Conservation (phyloP, 2,888 invertebrate genomes). For the Serripes groenlandicus region DNA sequence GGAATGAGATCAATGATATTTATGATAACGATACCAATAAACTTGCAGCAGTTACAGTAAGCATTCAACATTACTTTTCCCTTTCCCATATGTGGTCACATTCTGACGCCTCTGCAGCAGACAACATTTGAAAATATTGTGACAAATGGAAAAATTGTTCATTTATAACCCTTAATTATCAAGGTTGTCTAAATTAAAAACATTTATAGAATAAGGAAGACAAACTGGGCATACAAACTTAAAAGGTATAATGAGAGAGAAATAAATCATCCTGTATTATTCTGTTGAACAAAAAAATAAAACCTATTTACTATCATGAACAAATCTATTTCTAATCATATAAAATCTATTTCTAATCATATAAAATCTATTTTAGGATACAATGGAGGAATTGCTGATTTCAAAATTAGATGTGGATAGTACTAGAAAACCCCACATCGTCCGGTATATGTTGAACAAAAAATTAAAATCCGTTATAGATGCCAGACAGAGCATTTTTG, state of each 20-base stretch:
- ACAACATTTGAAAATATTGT: neutral
- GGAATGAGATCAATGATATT: slow-evolving; percentile 83
- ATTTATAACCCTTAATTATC: no score
- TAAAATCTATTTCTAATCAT: neutral
- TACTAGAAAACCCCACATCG: slow-evolving; percentile 85
- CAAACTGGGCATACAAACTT: no score
- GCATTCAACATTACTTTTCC: no score
- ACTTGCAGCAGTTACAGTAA: slow-evolving; percentile 81
- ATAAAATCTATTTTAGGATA: slow-evolving; percentile 75
- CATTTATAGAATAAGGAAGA: no score
- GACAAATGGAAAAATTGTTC: neutral
- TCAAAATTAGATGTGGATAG: slow-evolving; percentile 83
- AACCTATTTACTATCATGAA: no score
- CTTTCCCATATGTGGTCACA: no score
- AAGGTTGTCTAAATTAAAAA: no score
- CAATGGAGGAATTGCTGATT: slow-evolving; percentile 83
- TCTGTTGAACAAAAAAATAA: no score
- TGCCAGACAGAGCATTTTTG: slow-evolving; percentile 84
- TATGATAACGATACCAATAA: slow-evolving; percentile 84
- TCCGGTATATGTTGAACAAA: slow-evolving; percentile 83
- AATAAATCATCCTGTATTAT: no score
- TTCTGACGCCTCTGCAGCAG: no score
- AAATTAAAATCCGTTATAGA: slow-evolving; percentile 80
- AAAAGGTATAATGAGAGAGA: no score
- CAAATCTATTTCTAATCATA: no score